These are phyloP conservation scores for Idaea aversata DNA, from an alignment of 2,888 invertebrate genomes.

Conservation along the genomic window DNA sequence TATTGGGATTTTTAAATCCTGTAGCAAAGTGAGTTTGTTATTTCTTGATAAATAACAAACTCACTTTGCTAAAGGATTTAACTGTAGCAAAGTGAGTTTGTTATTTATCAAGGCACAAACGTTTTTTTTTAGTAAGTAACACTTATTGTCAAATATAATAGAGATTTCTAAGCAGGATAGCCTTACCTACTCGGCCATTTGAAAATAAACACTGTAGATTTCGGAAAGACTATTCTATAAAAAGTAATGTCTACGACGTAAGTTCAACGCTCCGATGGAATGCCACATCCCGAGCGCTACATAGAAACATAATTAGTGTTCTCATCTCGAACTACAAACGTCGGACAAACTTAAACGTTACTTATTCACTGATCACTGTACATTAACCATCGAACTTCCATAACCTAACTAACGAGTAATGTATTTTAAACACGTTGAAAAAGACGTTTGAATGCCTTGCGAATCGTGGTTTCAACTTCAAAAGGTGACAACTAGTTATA, in stretches of 20 bases:
- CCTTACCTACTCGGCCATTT: no score
- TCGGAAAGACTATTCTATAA: background rate
- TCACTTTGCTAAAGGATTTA: no score
- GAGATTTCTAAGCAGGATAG: no score
- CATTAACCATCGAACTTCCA: conserved; percentile 17
- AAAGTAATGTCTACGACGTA: conserved; percentile 29
- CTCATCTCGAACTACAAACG: conserved; percentile 57
- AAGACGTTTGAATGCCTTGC: background rate
- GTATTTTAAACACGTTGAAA: conserved; percentile 14
- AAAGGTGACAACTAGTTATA: conserved; percentile 40
- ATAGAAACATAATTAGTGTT: conserved; percentile 76
- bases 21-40: no score
- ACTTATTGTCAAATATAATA: no score
- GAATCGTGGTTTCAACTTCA: background rate
- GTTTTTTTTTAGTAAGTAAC: no score
- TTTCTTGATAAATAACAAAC: no score
- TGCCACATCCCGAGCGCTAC: conserved; percentile 65
- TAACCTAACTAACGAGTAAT: conserved; percentile 26
- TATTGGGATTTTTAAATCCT: no score
- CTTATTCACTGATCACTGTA: conserved; percentile 47
- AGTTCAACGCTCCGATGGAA: conserved; percentile 64
- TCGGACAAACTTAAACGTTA: conserved; percentile 42
- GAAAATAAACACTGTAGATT: no score
- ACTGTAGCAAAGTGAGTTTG: no score
- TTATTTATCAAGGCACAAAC: no score